Evolutionary conservation across 2,113 vertebrate species (phyloP).

Genomic region (Australoheros scitulus): DNA sequence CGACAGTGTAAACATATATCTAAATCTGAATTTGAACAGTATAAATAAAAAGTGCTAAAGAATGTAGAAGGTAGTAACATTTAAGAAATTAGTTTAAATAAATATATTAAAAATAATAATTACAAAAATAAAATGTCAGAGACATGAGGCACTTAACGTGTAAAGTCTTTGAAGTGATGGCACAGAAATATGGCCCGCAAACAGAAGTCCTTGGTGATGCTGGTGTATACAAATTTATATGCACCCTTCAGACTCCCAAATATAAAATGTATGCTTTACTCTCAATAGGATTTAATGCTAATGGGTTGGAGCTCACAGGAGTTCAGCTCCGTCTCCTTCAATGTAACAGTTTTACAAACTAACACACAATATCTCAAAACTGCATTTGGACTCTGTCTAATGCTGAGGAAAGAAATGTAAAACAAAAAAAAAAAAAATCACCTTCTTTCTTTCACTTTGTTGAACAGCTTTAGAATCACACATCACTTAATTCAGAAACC

Average conservation of each 20-base stretch:
- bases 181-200: too few relatives aligned
- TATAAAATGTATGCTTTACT: neutral
- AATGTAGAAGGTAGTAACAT: too few relatives aligned
- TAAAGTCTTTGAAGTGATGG: too few relatives aligned
- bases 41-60: too few relatives aligned
- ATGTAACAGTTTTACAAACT: neutral
- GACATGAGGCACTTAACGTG: too few relatives aligned
- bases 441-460: neutral
- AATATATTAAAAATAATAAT: too few relatives aligned
- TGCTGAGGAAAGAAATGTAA: neutral
- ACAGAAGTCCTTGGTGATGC: neutral
- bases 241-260: neutral
- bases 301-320: neutral
- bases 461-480: neutral
- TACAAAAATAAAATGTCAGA: too few relatives aligned
- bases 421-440: too few relatives aligned
- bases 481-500: neutral
- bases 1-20: too few relatives aligned
- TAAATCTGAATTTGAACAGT: too few relatives aligned
- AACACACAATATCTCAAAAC: neutral
- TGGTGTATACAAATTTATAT: accelerated
- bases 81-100: too few relatives aligned
- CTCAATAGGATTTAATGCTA: too few relatives aligned
- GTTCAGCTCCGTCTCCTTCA: neutral
- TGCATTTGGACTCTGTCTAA: neutral